Percentiles rank a stretch among this genome's conserved stretches.
Evolutionary conservation across 2,113 vertebrate species (phyloP).

Genomic region (Bothrops jararaca): DNA sequence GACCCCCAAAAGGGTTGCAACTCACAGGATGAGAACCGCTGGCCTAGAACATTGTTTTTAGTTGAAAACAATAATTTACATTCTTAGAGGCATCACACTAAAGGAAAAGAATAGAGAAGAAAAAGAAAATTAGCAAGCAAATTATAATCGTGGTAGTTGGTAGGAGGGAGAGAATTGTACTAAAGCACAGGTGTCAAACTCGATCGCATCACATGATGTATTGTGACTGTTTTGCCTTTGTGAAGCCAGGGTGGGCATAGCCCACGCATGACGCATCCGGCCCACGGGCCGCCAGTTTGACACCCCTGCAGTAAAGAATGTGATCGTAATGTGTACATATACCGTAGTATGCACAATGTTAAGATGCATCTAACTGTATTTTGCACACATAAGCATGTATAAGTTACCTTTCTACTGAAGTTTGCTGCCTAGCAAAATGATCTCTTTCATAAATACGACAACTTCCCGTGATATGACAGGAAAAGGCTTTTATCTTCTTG

Average conservation of each 20-base stretch:
- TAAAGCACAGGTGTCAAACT: not conserved
- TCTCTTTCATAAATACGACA: not conserved
- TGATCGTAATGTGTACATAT: not conserved
- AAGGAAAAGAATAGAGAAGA: not conserved
- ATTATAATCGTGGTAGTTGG: not conserved
- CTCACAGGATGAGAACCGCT: too few species aligned
- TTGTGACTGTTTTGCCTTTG: too few species aligned
- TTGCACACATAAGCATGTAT: not conserved
- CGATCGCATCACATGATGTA: too few species aligned
- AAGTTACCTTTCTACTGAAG: not conserved
- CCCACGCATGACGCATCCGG: too few species aligned
- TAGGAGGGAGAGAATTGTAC: not conserved
- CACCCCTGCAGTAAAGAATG: not conserved
- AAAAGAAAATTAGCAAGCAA: not conserved
- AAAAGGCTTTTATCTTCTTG: not conserved
- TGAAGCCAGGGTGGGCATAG: too few species aligned
- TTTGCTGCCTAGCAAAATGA: not conserved
- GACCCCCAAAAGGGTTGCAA: too few species aligned
- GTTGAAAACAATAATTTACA: not conserved
- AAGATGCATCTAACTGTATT: not conserved
- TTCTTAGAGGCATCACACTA: not conserved
- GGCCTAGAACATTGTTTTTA: not conserved
- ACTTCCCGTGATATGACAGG: not conserved
- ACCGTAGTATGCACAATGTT: not conserved
- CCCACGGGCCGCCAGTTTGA: too few species aligned